Conservation (phyloP, 2,888 invertebrate genomes). For the Drosophila pullipes region DNA sequence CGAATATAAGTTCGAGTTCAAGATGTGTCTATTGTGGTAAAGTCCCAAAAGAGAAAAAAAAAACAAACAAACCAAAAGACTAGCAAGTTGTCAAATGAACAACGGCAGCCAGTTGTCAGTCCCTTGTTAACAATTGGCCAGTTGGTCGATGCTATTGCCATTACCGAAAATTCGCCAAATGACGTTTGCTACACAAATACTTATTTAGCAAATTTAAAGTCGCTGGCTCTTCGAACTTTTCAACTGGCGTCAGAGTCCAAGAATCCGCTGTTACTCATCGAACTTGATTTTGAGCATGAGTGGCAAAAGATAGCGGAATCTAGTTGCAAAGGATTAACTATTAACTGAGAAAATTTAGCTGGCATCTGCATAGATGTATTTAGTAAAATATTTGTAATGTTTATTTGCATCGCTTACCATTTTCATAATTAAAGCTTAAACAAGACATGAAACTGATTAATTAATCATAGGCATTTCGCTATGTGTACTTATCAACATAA, state of each 20-base stretch:
- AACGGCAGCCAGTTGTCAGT: constrained; percentile 26
- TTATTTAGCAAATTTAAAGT: background rate
- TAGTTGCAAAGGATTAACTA: background rate
- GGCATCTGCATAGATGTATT: background rate
- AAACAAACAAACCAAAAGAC: background rate
- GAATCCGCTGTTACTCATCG: background rate
- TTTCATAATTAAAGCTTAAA: background rate
- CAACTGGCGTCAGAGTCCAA: background rate
- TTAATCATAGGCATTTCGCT: background rate
- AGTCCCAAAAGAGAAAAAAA: background rate
- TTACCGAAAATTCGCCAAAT: background rate
- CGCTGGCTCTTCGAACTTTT: background rate
- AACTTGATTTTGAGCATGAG: background rate
- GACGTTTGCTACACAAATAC: background rate
- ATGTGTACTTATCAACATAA: background rate
- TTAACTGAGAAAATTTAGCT: background rate
- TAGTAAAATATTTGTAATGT: background rate
- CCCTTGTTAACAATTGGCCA: constrained; percentile 11
- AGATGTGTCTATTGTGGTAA: constrained; percentile 10
- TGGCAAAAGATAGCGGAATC: background rate
- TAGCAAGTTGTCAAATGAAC: constrained; percentile 27
- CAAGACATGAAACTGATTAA: background rate
- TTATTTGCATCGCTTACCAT: background rate
- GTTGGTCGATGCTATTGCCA: constrained; percentile 10
- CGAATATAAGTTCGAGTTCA: background rate